Conservation (phyloP, 2,113 vertebrate genomes). For the Hyperoodon ampullatus region DNA sequence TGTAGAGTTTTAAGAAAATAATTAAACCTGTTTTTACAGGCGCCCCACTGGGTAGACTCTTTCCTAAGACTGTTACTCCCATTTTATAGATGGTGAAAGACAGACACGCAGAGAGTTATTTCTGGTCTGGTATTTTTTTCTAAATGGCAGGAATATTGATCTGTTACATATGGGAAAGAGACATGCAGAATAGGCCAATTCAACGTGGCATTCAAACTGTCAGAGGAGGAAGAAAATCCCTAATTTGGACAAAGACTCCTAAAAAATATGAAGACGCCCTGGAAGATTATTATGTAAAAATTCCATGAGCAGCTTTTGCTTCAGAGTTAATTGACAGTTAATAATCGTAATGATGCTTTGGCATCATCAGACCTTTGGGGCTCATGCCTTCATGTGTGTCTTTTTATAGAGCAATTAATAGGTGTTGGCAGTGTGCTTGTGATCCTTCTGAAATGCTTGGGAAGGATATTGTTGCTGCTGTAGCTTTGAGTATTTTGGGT, state of each 20-base stretch:
- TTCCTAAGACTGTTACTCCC: not conserved
- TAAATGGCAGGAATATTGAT: not conserved
- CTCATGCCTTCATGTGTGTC: constrained; percentile 10
- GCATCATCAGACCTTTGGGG: constrained; percentile 69
- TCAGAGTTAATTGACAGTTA: constrained; percentile 64
- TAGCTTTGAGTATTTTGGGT: constrained; percentile 81
- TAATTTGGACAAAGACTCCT: not conserved
- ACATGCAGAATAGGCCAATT: not conserved
- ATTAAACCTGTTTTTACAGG: not conserved
- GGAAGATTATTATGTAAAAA: not conserved
- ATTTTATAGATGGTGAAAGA: not conserved
- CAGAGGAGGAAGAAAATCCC: not conserved
- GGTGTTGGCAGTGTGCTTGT: constrained; percentile 71
- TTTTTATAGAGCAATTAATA: constrained; percentile 82
- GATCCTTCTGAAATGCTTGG: constrained; percentile 79
- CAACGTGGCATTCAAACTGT: not conserved
- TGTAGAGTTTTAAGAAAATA: not conserved
- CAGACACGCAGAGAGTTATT: not conserved
- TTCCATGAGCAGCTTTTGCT: constrained; percentile 13
- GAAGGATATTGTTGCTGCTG: constrained; percentile 78
- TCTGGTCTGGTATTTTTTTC: not conserved
- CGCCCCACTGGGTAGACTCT: not conserved
- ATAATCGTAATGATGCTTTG: constrained; percentile 70
- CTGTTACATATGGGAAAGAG: not conserved
- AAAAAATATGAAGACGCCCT: not conserved